These are phyloP conservation scores for Odontamblyopus rebecca DNA, from an alignment of 2,797 vertebrate species.

Conservation along the genomic window DNA sequence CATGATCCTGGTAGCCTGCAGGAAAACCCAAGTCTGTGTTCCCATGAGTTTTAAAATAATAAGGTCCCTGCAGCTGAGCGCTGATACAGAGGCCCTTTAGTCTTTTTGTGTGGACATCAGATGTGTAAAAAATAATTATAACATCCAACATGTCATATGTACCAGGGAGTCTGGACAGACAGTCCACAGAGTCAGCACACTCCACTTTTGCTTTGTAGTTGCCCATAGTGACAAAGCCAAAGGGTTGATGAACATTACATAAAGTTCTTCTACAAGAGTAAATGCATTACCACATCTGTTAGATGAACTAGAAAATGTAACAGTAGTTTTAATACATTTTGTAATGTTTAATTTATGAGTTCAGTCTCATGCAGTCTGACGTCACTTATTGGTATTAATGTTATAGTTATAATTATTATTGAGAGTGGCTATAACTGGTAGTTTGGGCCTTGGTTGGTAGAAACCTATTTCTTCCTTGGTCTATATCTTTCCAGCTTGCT, in stretches of 20 bases:
- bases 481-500: not conserved
- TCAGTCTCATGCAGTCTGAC: too few species aligned
- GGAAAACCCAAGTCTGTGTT: constrained; percentile 1
- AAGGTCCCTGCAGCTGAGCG: constrained; percentile 11
- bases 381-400: not conserved
- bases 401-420: too few species aligned
- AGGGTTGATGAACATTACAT: constrained; percentile 31
- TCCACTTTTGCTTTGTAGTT: constrained; percentile 34
- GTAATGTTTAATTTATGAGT: constrained; percentile 1
- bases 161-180: constrained; percentile 23
- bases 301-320: not conserved
- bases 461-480: not conserved
- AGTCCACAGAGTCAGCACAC: constrained; percentile 3
- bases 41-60: constrained; percentile 8
- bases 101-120: constrained; percentile 12
- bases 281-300: not conserved
- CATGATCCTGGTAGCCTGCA: constrained; percentile 20
- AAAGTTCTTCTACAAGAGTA: constrained; percentile 21
- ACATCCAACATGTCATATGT: constrained; percentile 7
- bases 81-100: constrained; percentile 6
- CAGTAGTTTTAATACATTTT: not conserved
- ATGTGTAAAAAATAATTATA: constrained; percentile 35
- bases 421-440: too few species aligned
- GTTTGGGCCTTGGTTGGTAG: not conserved
- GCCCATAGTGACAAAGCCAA: constrained; percentile 24